These are phyloP conservation scores for Antheraea yamamai DNA, from an alignment of 2,888 invertebrate genomes.

Conservation along the genomic window DNA sequence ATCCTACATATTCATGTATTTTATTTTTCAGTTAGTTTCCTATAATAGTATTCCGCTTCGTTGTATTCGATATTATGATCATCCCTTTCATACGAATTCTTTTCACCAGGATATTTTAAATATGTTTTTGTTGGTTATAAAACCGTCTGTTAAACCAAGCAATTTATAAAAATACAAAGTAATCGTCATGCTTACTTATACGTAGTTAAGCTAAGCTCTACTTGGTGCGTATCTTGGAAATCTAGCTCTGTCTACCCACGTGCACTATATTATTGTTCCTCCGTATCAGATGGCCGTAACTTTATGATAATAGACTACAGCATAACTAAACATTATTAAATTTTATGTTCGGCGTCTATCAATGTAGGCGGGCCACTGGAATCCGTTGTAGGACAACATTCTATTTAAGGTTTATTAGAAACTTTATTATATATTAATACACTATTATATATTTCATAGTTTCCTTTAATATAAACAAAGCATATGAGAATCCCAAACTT, in stretches of 20 bases:
- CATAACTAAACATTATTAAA: conserved; percentile 56
- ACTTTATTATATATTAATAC: conserved; percentile 38
- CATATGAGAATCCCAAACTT: background rate
- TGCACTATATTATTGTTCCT: conserved; percentile 38
- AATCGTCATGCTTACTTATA: background rate
- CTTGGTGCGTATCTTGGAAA: conserved; percentile 24
- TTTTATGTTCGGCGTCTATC: conserved; percentile 49
- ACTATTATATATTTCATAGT: conserved; percentile 8
- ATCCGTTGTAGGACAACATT: conserved; percentile 62
- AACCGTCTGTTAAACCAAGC: too few relatives aligned
- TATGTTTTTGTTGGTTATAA: too few relatives aligned
- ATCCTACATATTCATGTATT: background rate
- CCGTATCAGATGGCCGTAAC: conserved; percentile 47
- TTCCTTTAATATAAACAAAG: conserved; percentile 8
- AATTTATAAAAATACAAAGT: background rate
- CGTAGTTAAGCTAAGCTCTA: background rate
- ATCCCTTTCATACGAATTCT: background rate
- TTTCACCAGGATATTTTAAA: background rate
- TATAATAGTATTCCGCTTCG: background rate
- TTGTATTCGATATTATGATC: too few relatives aligned
- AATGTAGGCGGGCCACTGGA: conserved; percentile 60
- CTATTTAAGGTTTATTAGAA: conserved; percentile 64
- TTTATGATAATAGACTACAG: conserved; percentile 62
- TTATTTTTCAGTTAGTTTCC: background rate
- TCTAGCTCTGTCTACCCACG: conserved; percentile 27